Percentiles rank a stretch among this genome's conserved stretches.
Conservation (phyloP, 2,888 invertebrate species). For the Achlya flavicornis region DNA sequence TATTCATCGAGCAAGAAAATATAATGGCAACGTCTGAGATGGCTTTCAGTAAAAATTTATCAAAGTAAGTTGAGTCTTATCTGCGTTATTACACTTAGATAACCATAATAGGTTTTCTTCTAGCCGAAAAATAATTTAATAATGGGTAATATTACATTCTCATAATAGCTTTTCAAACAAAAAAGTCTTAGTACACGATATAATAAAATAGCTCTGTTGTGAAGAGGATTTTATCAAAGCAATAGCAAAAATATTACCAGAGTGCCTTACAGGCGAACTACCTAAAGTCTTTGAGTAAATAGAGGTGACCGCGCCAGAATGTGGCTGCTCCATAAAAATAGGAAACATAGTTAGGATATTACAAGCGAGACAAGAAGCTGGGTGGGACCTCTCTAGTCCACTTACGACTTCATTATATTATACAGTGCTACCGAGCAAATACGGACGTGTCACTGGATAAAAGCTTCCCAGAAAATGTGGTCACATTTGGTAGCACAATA, state of each 20-base stretch:
- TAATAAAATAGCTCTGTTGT: neutral
- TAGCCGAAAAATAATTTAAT: neutral
- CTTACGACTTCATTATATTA: constrained; percentile 37
- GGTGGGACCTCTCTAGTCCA: constrained; percentile 19
- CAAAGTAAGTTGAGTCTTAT: neutral
- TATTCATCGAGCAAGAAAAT: constrained; percentile 4
- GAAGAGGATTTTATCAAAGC: neutral
- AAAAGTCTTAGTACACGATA: neutral
- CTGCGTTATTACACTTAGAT: neutral
- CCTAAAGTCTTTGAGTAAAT: neutral
- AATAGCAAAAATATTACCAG: neutral
- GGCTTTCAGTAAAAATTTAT: neutral
- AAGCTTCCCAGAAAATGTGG: constrained; percentile 15
- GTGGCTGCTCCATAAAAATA: constrained; percentile 40
- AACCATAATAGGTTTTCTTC: neutral
- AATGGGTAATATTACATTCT: neutral
- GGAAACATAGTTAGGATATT: constrained; percentile 51
- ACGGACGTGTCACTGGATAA: constrained; percentile 16
- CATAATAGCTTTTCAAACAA: neutral
- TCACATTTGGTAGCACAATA: constrained; percentile 8
- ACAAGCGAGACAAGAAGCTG: constrained; percentile 24
- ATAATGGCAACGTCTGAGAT: neutral
- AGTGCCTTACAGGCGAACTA: neutral
- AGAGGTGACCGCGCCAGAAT: constrained; percentile 16
- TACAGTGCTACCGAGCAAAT: constrained; percentile 14